Base-by-base conservation (phyloP, 2,797 vertebrate genomes). In the Siniperca scherzeri region DNA sequence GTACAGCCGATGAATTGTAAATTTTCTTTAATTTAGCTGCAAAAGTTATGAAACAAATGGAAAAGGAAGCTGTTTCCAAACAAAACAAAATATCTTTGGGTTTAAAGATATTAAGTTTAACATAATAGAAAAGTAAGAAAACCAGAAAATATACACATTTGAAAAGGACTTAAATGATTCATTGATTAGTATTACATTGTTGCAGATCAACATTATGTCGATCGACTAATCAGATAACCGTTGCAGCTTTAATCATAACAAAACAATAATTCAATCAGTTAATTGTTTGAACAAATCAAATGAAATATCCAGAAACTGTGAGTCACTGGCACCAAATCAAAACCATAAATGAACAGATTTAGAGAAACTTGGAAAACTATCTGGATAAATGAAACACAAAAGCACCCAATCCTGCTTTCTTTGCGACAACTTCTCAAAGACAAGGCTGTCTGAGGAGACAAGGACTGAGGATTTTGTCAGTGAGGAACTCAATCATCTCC, bases 401-500 rank as follows among this genome's bases (percentile, higher is more conserved):
- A n/a, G 25, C n/a, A 7, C 7, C 12, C 3, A 16, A 17, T 11
- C 5, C 21, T 36, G 36, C 12, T n/a, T 16, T 61, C 19, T 64
- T n/a, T 46, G 36, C 1, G 25, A 48, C 27, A 52, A 48, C 57
- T 27, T 59, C 27, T 53, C 59, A 74, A 33, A 68, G 56, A 64
- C 53, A 1, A 64, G 25, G 13, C 74, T 52, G 57, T 56, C 36
- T 60, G 44, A 75, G 36, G 30, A 75, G 70, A 69, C 3, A 9
- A 57, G 50, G 17, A 62, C 42, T 44, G 69, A 67, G 44, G 69
- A 48, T 48, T 71, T 56, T 73, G 44, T 59, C 64, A 67, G 66
- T 0, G 12, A 77, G 46, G 52, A 80, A 66, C 40, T 59, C 38
- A 62, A 72, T 85, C 79, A 74, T 61, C 30, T 70, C 72, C 57